Base-by-base conservation (phyloP, 2,888 invertebrate species). In the Drosophila prostipennis region DNA sequence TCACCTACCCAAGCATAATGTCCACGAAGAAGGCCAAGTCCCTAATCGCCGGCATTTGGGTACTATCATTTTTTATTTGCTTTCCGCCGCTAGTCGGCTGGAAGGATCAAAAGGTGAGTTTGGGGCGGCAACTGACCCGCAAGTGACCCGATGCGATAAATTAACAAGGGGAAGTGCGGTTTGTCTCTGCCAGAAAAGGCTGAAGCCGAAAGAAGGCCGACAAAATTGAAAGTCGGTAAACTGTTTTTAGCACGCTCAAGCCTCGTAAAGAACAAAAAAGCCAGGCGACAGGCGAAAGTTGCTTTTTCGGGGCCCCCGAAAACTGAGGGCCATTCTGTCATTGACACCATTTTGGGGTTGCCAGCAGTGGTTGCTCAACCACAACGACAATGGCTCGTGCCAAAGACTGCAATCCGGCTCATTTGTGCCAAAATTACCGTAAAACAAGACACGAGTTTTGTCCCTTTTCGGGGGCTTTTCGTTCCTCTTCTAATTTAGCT, bases 21-120 rank as follows among this genome's bases (percentile, higher is more conserved):
- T 96, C 96, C 85, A 94, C 96, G 80, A 95, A 94, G 85, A 93
- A 96, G 72, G 98, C 98, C 14, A 97, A 97, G 91, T 93, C 96
- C 56, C 93, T 98, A 77, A 97, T 98, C 67, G 96, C 95, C 59
- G 95, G 96, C n/a, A 96, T 98, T 14, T 99, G 99, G 99, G 95
- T 98, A 72, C 94, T 98, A 59, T 98, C 98, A 64, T 98, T 98
- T 91, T 95, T 98, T 82, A 98, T 99, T 82, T 99, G 98, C 91
- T 98, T 98, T 91, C 99, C 99, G 45, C 98, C 98, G 3, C 93
- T 99, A 60, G 96, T 98, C 48, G 98, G 98, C 8, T 98, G 98
- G 98, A 97, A 96, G 90, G 97, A 96, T 92, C 92, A 93, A 89
- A 93, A 93, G 93, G 94, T 94, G 93, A 93, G 93, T 45, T 39